Conservation (phyloP, 2,888 invertebrate genomes). For the Aradus depressus region DNA sequence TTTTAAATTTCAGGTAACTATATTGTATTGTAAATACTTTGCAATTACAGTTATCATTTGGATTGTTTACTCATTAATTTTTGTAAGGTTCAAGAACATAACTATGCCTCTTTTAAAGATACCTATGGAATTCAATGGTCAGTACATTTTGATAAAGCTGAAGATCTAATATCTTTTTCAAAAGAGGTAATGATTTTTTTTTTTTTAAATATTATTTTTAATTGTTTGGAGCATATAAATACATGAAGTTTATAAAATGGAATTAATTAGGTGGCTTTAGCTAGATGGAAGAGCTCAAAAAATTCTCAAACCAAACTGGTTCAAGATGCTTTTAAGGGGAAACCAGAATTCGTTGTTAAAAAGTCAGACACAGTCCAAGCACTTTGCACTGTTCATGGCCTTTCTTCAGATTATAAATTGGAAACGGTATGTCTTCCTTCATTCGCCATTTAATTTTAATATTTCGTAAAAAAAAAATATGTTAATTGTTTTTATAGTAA, state of each 20-base stretch:
- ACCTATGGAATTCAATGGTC: conserved; percentile 45
- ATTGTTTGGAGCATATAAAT: neutral
- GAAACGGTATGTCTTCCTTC: conserved; percentile 8
- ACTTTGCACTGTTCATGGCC: neutral
- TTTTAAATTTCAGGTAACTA: conserved; percentile 9
- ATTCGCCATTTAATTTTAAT: too few relatives aligned
- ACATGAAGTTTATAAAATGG: neutral
- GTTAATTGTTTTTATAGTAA: too few relatives aligned
- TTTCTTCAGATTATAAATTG: conserved; percentile 9
- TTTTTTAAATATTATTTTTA: neutral
- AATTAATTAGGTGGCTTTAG: conserved; percentile 11
- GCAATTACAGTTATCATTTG: neutral
- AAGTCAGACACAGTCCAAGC: conserved; percentile 8
- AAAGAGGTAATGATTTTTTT: conserved; percentile 31
- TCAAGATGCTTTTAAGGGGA: conserved; percentile 13
- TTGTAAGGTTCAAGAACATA: conserved; percentile 28
- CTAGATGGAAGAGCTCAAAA: conserved; percentile 10
- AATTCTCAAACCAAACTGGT: neutral
- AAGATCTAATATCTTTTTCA: conserved; percentile 35
- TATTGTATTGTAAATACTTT: neutral
- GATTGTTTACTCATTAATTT: neutral
- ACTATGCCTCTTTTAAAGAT: conserved; percentile 39
- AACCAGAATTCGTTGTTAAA: conserved; percentile 4
- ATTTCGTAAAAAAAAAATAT: too few relatives aligned
- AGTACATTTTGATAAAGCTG: conserved; percentile 39